Percentiles rank a stretch among this genome's conserved stretches.
These are phyloP conservation scores for Trissolcus brochymenae DNA, from an alignment of 2,888 invertebrate species.

Conservation along the genomic window DNA sequence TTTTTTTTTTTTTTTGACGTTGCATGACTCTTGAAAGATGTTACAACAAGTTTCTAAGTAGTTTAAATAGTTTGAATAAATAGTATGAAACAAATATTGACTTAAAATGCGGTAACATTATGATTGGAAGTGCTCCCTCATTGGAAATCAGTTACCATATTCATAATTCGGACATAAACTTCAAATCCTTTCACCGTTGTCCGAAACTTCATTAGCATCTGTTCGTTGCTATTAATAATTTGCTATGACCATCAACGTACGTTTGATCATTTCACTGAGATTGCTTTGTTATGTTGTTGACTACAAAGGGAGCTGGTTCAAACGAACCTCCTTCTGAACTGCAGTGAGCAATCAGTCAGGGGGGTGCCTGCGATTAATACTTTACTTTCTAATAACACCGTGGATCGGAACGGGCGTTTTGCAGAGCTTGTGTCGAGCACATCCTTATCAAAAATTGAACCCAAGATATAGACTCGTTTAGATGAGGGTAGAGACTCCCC, in stretches of 20 bases:
- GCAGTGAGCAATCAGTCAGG: conserved; percentile 45
- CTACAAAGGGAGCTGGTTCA: conserved; percentile 58
- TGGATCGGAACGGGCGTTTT: conserved; percentile 41
- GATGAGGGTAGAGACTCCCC: too few relatives aligned
- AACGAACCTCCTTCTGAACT: conserved; percentile 53
- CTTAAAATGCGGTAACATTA: too few relatives aligned
- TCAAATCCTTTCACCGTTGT: conserved; percentile 54
- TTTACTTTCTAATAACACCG: conserved; percentile 48
- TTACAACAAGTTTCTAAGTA: too few relatives aligned
- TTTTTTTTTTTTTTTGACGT: too few relatives aligned
- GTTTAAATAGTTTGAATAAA: too few relatives aligned
- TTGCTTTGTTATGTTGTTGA: conserved; percentile 58
- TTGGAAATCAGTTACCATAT: neutral
- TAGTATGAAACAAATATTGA: too few relatives aligned
- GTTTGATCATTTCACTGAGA: conserved; percentile 58
- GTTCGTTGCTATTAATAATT: conserved; percentile 58
- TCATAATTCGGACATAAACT: conserved; percentile 19
- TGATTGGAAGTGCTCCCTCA: too few relatives aligned
- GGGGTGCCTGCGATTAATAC: conserved; percentile 52
- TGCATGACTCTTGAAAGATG: too few relatives aligned
- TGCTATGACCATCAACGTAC: conserved; percentile 54
- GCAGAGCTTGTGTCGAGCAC: conserved; percentile 31
- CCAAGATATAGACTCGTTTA: too few relatives aligned
- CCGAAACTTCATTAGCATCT: conserved; percentile 57
- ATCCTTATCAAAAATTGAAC: neutral